These are phyloP conservation scores for Manacus vitellinus DNA, from an alignment of 2,113 vertebrate genomes.

Conservation along the genomic window DNA sequence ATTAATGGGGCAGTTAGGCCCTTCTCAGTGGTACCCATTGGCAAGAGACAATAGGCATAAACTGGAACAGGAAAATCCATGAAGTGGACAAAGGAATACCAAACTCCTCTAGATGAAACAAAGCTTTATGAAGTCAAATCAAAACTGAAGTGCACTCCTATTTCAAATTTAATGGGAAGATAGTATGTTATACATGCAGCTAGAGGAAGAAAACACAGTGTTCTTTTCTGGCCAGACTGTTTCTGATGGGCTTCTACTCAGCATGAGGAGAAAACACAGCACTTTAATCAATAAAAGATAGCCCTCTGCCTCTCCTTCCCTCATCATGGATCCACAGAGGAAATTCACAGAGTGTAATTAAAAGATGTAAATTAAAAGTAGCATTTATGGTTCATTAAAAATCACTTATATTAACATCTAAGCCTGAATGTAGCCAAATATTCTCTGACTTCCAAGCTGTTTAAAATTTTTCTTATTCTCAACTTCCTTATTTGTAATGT, in stretches of 20 bases:
- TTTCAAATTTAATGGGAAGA: background rate
- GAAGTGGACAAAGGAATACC: background rate
- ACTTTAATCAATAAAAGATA: background rate
- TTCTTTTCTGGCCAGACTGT: background rate
- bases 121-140: background rate
- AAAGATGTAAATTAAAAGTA: slow-evolving; percentile 26
- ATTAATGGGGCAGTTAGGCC: background rate
- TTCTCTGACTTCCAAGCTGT: background rate
- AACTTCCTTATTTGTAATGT: background rate
- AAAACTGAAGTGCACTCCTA: background rate
- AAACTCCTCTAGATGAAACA: background rate
- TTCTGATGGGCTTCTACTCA: background rate
- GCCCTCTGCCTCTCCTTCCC: background rate
- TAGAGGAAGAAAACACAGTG: background rate
- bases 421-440: background rate
- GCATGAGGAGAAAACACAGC: background rate
- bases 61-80: background rate
- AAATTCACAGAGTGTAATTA: background rate
- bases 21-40: background rate
- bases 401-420: slow-evolving; percentile 7
- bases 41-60: background rate
- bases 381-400: slow-evolving; percentile 28
- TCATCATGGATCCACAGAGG: background rate
- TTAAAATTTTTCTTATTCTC: background rate
- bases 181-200: background rate